phyloP scores from a whole-genome alignment of 2,113 vertebrate species.

The Melanotaenia duboulayi region DNA sequence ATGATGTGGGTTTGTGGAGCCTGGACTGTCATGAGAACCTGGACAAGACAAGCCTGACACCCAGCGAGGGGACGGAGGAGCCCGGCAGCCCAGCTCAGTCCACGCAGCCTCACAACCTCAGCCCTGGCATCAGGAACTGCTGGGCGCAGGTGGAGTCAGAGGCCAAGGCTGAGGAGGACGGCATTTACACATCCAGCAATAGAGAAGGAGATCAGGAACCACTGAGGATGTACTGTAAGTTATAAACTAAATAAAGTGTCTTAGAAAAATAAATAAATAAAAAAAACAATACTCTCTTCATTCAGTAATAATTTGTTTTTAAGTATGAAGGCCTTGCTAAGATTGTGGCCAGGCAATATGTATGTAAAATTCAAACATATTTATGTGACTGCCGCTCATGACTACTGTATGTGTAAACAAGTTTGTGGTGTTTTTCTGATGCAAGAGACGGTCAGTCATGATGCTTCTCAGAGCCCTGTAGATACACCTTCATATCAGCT shows the following conservation, averaged over 20 bases:
- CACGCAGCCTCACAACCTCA: conserved; percentile 61
- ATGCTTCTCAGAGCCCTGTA: conserved; percentile 56
- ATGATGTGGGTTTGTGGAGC: conserved; percentile 81
- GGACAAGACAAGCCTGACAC: conserved; percentile 80
- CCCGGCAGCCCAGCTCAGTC: conserved; percentile 72
- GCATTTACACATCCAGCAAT: conserved; percentile 18
- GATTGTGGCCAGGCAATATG: conserved; percentile 1
- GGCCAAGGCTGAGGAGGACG: conserved; percentile 42
- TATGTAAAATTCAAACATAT: conserved; percentile 13
- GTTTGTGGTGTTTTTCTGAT: conserved; percentile 67
- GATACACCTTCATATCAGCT: conserved; percentile 73
- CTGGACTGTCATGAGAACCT: conserved; percentile 78
- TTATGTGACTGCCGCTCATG: conserved; percentile 14
- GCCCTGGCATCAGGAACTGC: conserved; percentile 70
- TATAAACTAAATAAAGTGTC: background rate
- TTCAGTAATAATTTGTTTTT: background rate
- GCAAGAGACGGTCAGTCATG: conserved; percentile 53
- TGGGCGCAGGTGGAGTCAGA: conserved; percentile 71
- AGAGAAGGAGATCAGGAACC: conserved; percentile 55
- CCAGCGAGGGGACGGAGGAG: conserved; percentile 80
- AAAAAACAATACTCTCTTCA: no score
- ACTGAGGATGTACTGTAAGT: conserved; percentile 78
- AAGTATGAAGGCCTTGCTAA: background rate
- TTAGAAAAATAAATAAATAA: no score
- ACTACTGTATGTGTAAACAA: conserved; percentile 54